phyloP scores from a whole-genome alignment of 2,888 invertebrate species.

The Slavum lentiscoides region DNA sequence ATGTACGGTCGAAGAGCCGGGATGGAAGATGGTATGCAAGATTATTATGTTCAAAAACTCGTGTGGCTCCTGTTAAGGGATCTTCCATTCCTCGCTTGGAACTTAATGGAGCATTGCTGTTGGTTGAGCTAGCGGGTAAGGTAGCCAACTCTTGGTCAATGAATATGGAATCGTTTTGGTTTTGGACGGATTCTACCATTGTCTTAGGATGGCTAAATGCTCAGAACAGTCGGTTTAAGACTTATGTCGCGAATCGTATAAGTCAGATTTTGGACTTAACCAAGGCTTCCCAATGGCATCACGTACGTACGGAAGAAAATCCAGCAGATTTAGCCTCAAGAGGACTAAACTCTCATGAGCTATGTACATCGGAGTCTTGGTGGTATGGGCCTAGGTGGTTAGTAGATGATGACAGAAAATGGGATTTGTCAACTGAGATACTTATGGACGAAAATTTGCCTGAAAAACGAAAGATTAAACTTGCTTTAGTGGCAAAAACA shows the following conservation, averaged over 20 bases:
- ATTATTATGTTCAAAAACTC: too few relatives aligned
- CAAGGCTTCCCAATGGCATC: background rate
- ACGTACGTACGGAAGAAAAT: background rate
- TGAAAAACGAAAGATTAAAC: background rate
- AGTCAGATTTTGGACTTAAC: background rate
- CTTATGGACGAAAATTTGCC: background rate
- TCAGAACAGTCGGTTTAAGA: background rate
- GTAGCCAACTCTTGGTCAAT: background rate
- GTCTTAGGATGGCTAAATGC: too few relatives aligned
- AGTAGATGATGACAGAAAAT: background rate
- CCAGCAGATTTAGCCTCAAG: constrained; percentile 14
- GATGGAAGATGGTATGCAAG: too few relatives aligned
- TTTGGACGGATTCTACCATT: background rate
- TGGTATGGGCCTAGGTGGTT: constrained; percentile 3
- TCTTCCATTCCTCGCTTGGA: background rate
- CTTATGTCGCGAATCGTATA: background rate
- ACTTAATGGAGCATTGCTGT: background rate
- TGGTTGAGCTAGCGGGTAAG: too few relatives aligned
- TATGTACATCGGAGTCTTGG: background rate
- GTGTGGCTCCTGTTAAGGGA: too few relatives aligned
- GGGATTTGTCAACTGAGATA: too few relatives aligned
- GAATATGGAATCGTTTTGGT: background rate
- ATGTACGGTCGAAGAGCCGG: too few relatives aligned
- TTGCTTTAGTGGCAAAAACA: background rate
- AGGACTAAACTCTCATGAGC: constrained; percentile 3